Evolutionary conservation across 2,888 invertebrate genomes (phyloP), one percentile per base, ranked within the genome.

Genomic region (Leucophenga montana): DNA sequence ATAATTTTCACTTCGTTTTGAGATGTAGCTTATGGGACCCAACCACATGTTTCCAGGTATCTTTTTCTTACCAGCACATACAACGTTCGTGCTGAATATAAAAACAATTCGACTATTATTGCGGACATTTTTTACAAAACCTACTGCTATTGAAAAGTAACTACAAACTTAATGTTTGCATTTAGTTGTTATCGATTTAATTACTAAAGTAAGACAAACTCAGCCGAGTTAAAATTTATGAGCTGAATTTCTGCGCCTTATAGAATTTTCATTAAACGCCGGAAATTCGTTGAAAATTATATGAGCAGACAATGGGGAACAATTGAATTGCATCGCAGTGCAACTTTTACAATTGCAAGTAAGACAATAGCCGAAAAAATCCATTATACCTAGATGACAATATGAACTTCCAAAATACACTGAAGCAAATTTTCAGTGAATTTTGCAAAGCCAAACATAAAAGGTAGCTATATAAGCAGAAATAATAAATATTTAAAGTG

Each of bases 221-320:
- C 18, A 64, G 27, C 48, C 64, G 20, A 11, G 48, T 48, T 50
- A 27, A 64, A 50, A 64, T 64, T n/a, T 48, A 50, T 64, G 64
- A 18, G 50, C 27, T 61, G 18, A 39, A 61, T 61, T 61, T 61
- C 18, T 27, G 27, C 3, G 18, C 39, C 18, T 54, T 22, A 18
- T 39, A 20, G 61, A 61, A 61, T 22, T 33, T 61, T 61, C 59
- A 61, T 61, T 33, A 61, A 61, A 39, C 16, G 59, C 39, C 59
- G 39, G 39, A 31, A 61, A 61, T 16, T 11, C 33, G 33, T 16
- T 39, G 59, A 61, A 61, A 61, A 61, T 61, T 39, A 33, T 39
- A 33, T 44, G 44, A 39, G 27, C 18, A 11, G 27, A 61, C 61
- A 39, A 39, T 11, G 61, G 39, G 14, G 39, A 61, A 61, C 39